A percentile compares a stretch with the other conserved stretches of the same genome.
phyloP scores from a whole-genome alignment of 2,113 vertebrate species.

The Daboia siamensis region DNA sequence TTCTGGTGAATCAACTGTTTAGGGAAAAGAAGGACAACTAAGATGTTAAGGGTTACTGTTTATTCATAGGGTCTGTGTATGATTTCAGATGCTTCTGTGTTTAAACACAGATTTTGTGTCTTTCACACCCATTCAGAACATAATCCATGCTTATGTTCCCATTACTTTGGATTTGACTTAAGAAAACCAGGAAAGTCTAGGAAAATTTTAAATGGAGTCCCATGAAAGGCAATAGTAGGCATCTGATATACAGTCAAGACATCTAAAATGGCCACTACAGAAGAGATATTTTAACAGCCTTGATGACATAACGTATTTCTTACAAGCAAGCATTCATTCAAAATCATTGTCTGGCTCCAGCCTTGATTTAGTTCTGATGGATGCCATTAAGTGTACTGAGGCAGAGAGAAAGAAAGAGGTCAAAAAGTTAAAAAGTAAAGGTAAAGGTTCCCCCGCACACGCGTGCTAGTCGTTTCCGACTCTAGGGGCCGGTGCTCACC shows the following conservation, averaged over 20 bases:
- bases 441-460: too few species aligned
- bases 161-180: background rate
- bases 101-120: background rate
- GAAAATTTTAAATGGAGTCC: background rate
- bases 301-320: background rate
- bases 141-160: background rate
- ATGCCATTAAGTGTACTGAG: background rate
- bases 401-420: background rate
- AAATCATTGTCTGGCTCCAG: background rate
- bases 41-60: background rate
- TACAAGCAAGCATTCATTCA: background rate
- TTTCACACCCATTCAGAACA: background rate
- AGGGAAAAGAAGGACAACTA: background rate
- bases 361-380: background rate
- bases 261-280: background rate
- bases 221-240: background rate
- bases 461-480: too few species aligned
- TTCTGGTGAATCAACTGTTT: constrained; percentile 17
- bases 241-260: background rate
- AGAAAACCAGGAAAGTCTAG: background rate
- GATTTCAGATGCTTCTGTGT: background rate
- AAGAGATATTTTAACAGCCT: background rate
- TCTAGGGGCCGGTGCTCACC: too few species aligned
- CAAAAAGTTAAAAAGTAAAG: background rate
- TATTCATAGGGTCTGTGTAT: background rate